These are phyloP conservation scores for Tamandua tetradactyla DNA, from an alignment of 2,797 vertebrate species.

Conservation along the genomic window DNA sequence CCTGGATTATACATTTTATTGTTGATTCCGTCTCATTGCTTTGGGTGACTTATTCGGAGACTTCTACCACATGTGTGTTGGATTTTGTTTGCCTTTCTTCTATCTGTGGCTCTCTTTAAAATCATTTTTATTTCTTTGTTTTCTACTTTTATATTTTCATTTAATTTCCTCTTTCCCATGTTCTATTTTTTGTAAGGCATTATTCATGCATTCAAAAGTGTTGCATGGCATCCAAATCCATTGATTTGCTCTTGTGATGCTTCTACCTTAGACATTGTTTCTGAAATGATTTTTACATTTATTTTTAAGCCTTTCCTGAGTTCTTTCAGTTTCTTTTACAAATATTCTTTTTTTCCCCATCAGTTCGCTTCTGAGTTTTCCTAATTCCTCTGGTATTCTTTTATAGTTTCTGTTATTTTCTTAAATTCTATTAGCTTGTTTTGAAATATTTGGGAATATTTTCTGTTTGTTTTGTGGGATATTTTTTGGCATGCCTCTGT, in stretches of 20 bases:
- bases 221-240: neutral
- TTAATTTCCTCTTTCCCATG: constrained; percentile 24
- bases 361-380: constrained; percentile 35
- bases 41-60: neutral
- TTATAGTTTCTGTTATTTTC: constrained; percentile 10
- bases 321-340: constrained; percentile 1
- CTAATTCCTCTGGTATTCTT: constrained; percentile 45
- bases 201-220: neutral
- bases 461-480: neutral
- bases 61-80: neutral
- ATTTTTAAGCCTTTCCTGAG: constrained; percentile 37
- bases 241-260: constrained; percentile 32
- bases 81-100: constrained; percentile 6
- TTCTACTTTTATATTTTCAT: neutral
- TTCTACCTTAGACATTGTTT: constrained; percentile 27
- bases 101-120: constrained; percentile 27
- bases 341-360: neutral
- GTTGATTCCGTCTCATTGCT: neutral
- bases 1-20: neutral
- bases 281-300: constrained; percentile 26
- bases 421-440: constrained; percentile 38
- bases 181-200: constrained; percentile 6
- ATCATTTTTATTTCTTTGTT: neutral
- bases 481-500: neutral
- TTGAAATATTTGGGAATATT: constrained; percentile 37